A percentile compares a stretch with the other conserved stretches of the same genome.
These are phyloP conservation scores for Nerophis ophidion DNA, from an alignment of 2,113 vertebrate species.

Conservation along the genomic window DNA sequence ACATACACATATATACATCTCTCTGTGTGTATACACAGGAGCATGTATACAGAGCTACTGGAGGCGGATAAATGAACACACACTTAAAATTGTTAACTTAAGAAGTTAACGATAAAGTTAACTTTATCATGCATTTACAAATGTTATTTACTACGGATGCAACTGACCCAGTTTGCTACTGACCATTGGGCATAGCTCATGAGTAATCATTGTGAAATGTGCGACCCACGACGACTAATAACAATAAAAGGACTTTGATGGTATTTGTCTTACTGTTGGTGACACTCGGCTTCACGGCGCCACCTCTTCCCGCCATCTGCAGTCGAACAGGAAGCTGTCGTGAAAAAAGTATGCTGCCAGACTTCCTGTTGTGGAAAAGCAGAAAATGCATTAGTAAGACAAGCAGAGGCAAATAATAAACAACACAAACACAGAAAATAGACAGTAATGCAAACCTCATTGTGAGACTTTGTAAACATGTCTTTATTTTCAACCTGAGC, in stretches of 20 bases:
- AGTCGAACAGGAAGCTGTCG: conserved; percentile 31
- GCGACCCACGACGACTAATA: no score
- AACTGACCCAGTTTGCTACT: no score
- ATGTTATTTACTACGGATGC: no score
- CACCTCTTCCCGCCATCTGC: conserved; percentile 17
- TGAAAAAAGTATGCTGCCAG: conserved; percentile 11
- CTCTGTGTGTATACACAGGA: no score
- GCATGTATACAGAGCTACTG: no score
- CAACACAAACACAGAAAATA: not conserved
- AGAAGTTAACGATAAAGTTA: no score
- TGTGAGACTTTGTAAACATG: not conserved
- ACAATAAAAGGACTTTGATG: not conserved
- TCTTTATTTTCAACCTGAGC: not conserved
- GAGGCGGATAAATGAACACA: no score
- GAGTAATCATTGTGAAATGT: no score
- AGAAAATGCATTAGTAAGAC: not conserved
- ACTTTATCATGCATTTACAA: no score
- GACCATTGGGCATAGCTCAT: no score
- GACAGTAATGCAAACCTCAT: conserved; percentile 6
- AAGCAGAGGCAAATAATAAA: not conserved
- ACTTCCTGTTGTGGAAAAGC: conserved; percentile 16
- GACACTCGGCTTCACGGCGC: not conserved
- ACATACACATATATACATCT: no score
- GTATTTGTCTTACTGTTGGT: not conserved
- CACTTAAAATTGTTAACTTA: no score